phyloP scores from a whole-genome alignment of 2,113 vertebrate genomes.

The Zootoca vivipara region DNA sequence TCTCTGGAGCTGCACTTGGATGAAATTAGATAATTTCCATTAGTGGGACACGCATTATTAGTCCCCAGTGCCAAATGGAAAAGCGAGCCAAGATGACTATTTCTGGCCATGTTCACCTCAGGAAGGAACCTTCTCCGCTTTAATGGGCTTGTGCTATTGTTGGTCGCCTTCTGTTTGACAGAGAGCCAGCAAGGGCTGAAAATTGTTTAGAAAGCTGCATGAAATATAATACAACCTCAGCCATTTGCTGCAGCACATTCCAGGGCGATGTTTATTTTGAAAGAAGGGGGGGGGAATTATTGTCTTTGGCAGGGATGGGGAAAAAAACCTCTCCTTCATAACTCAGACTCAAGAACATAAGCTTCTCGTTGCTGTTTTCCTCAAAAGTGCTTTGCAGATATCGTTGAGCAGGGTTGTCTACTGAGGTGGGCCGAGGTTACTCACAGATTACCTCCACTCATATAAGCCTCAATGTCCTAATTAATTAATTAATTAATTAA shows the following conservation, averaged over 20 bases:
- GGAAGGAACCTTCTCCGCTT: slow-evolving; percentile 98
- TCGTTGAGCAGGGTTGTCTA: slow-evolving; percentile 42
- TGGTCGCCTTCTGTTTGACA: slow-evolving; percentile 96
- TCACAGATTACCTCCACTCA: not conserved
- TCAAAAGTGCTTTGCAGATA: slow-evolving; percentile 69
- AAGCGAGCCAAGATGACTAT: slow-evolving; percentile 91
- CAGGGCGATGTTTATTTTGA: slow-evolving; percentile 81
- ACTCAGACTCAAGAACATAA: slow-evolving; percentile 73
- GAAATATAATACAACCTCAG: slow-evolving; percentile 84
- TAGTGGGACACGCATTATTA: slow-evolving; percentile 90
- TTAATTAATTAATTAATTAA: not conserved
- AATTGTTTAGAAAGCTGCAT: slow-evolving; percentile 85
- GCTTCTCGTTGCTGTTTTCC: slow-evolving; percentile 72
- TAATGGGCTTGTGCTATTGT: slow-evolving; percentile 98
- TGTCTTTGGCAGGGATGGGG: slow-evolving; percentile 78
- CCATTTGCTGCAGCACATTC: slow-evolving; percentile 82
- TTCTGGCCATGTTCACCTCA: slow-evolving; percentile 94
- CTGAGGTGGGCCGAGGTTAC: slow-evolving; percentile 41
- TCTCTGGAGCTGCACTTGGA: slow-evolving; percentile 84
- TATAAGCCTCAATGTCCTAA: not conserved
- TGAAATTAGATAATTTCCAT: slow-evolving; percentile 94
- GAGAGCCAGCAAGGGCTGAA: slow-evolving; percentile 80
- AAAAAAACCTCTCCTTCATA: slow-evolving; percentile 62
- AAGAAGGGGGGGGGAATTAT: slow-evolving; percentile 74
- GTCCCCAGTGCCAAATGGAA: slow-evolving; percentile 84